These are phyloP conservation scores for Atopsyche davidsoni DNA, from an alignment of 1,140 invertebrate species.

Conservation along the genomic window DNA sequence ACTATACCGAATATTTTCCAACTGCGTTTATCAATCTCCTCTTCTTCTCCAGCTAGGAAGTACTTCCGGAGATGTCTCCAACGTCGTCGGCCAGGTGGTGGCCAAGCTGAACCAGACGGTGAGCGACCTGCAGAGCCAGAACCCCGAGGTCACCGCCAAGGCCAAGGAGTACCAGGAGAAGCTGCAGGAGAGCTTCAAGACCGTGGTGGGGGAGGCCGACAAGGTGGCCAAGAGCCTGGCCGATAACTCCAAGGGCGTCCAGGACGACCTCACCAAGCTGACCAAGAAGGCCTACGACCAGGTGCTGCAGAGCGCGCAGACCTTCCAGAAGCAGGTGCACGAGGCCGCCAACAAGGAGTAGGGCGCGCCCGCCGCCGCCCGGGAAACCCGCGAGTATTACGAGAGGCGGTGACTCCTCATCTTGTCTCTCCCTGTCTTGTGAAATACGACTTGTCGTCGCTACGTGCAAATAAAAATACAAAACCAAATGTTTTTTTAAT, in stretches of 20 bases:
- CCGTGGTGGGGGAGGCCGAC: constrained; percentile 21
- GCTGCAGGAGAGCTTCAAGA: constrained; percentile 22
- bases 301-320: constrained; percentile 18
- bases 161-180: constrained; percentile 21
- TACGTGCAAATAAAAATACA: no score
- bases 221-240: constrained; percentile 20
- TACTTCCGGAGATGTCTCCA: constrained; percentile 18
- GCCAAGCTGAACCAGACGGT: constrained; percentile 28
- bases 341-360: constrained; percentile 22
- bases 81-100: constrained; percentile 14
- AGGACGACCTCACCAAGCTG: constrained; percentile 22
- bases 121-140: constrained; percentile 13
- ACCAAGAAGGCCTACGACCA: constrained; percentile 28
- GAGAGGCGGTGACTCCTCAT: no score
- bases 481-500: no score
- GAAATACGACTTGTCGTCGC: no score
- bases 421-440: no score
- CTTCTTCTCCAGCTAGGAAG: constrained; percentile 17
- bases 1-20: no score
- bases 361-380: no score
- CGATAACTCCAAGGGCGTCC: constrained; percentile 24
- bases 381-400: no score
- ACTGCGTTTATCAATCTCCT: no score
- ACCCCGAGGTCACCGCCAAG: constrained; percentile 18
- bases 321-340: constrained; percentile 19